Percentiles rank a stretch among this genome's conserved stretches.
phyloP scores from a whole-genome alignment of 2,888 invertebrate species.

The Morpho deidamia region DNA sequence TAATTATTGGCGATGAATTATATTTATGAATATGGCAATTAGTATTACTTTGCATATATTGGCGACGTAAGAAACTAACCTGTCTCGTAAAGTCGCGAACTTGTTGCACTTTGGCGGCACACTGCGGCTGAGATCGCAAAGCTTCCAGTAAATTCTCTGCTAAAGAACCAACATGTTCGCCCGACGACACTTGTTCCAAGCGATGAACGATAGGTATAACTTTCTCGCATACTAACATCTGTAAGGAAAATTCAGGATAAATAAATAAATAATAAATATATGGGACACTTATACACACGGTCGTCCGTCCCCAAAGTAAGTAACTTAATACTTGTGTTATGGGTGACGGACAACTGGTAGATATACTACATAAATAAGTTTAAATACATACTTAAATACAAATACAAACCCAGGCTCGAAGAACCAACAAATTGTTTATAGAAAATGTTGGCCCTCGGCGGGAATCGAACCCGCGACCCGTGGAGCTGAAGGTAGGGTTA shows the following conservation, averaged over 20 bases:
- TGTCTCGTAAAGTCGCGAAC: slow-evolving; percentile 94
- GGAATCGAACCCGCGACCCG: too few relatives aligned
- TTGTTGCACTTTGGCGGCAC: slow-evolving; percentile 92
- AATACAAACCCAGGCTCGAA: too few relatives aligned
- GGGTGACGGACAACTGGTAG: too few relatives aligned
- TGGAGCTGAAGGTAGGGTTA: too few relatives aligned
- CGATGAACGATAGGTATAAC: slow-evolving; percentile 97
- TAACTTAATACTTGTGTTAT: too few relatives aligned
- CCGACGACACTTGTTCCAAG: slow-evolving; percentile 97
- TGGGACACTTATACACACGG: too few relatives aligned
- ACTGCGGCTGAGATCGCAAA: slow-evolving; percentile 86
- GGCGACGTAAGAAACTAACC: slow-evolving; percentile 33
- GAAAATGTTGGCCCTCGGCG: too few relatives aligned
- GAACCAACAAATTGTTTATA: too few relatives aligned
- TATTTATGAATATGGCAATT: background rate
- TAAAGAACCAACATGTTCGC: slow-evolving; percentile 97
- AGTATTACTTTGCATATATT: background rate
- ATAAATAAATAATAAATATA: background rate
- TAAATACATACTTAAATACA: too few relatives aligned
- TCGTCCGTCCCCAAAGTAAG: too few relatives aligned
- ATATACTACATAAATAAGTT: too few relatives aligned
- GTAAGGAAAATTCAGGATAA: slow-evolving; percentile 3
- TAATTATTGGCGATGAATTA: too few relatives aligned
- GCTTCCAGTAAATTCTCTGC: slow-evolving; percentile 97
- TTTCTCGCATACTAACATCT: slow-evolving; percentile 91